Percentiles rank a stretch among this genome's conserved stretches.
These are phyloP conservation scores for Bostrychus sinensis DNA, from an alignment of 2,113 vertebrate genomes.

Conservation along the genomic window DNA sequence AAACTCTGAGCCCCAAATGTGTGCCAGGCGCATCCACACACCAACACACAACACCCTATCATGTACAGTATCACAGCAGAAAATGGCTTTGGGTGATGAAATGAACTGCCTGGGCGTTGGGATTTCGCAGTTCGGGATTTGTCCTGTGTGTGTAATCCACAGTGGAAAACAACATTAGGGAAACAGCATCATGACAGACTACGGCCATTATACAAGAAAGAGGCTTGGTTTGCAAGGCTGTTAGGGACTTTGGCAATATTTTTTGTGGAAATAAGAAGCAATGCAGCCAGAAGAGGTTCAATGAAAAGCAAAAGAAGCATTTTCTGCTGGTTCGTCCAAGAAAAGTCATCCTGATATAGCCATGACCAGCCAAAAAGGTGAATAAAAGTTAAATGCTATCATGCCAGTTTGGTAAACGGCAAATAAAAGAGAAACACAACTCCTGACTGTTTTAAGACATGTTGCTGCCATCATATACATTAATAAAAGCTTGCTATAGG, in stretches of 20 bases:
- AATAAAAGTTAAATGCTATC: too few species aligned
- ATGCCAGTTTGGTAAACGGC: too few species aligned
- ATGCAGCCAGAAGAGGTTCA: too few species aligned
- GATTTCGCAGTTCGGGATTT: constrained; percentile 58
- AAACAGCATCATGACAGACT: constrained; percentile 43
- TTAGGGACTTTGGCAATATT: constrained; percentile 3
- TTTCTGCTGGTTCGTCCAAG: too few species aligned
- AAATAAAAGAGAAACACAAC: too few species aligned
- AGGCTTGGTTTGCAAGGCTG: constrained; percentile 10
- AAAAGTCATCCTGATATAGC: too few species aligned
- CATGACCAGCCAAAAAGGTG: too few species aligned
- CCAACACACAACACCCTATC: constrained; percentile 16
- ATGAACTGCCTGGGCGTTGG: constrained; percentile 47
- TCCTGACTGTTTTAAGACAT: too few species aligned
- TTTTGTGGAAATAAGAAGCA: not conserved
- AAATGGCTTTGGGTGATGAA: constrained; percentile 56
- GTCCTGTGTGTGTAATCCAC: constrained; percentile 44
- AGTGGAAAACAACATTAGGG: constrained; percentile 59
- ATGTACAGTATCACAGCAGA: constrained; percentile 33
- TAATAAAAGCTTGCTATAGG: too few species aligned
- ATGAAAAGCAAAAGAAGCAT: too few species aligned
- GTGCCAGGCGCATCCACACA: constrained; percentile 41
- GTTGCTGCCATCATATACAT: too few species aligned
- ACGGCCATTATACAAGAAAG: constrained; percentile 20
- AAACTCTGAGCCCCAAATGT: constrained; percentile 39